A percentile compares a stretch with the other conserved stretches of the same genome.
These are phyloP conservation scores for Zygothrica quintamaculata DNA, from an alignment of 2,888 invertebrate genomes.

Conservation along the genomic window DNA sequence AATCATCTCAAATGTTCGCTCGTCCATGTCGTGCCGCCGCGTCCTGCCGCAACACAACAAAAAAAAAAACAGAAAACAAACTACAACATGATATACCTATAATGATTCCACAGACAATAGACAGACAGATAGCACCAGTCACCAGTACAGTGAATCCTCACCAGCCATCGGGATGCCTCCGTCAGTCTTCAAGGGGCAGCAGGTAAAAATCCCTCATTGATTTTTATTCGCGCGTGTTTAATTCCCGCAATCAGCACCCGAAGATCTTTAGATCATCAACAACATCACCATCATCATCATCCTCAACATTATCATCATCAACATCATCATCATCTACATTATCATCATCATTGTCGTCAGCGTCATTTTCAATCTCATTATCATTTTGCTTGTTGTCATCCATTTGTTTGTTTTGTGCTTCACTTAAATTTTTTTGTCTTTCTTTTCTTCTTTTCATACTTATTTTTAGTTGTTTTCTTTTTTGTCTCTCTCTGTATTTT, in stretches of 20 bases:
- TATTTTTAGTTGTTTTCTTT: conserved; percentile 17
- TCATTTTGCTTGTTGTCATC: conserved; percentile 53
- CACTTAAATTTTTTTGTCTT: too few relatives aligned
- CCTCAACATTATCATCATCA: not conserved
- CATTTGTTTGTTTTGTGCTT: conserved; percentile 49
- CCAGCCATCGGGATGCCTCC: conserved; percentile 14
- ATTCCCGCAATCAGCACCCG: conserved; percentile 71
- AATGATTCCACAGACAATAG: conserved; percentile 26
- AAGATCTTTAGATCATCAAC: conserved; percentile 69
- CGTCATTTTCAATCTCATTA: not conserved
- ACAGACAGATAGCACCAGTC: not conserved
- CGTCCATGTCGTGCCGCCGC: conserved; percentile 63
- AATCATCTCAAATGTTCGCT: conserved; percentile 61
- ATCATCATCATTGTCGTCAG: conserved; percentile 13
- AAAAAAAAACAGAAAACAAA: too few relatives aligned
- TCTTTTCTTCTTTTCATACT: conserved; percentile 7
- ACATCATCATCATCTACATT: too few relatives aligned
- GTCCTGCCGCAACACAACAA: conserved; percentile 33
- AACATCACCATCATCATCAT: conserved; percentile 9
- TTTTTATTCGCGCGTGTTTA: conserved; percentile 79
- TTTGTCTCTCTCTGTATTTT: conserved; percentile 62
- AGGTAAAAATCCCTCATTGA: conserved; percentile 70
- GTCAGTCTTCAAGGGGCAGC: conserved; percentile 52
- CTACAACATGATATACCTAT: conserved; percentile 16
- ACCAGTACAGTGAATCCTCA: too few relatives aligned